Evolutionary conservation across 2,797 vertebrate genomes (phyloP).

Genomic region (Spheniscus humboldti): DNA sequence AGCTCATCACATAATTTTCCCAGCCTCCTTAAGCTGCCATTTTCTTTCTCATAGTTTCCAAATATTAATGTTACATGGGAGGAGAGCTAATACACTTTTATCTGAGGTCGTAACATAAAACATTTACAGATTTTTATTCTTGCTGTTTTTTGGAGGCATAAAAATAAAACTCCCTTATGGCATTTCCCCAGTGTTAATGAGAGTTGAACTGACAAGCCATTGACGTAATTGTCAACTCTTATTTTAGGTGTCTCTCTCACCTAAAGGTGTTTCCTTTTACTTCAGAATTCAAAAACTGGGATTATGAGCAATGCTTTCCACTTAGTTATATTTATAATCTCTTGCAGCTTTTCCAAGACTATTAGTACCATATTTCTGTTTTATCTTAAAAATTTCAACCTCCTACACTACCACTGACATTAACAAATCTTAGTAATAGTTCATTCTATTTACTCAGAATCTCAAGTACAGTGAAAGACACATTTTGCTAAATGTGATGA

Average conservation of each 20-base stretch:
- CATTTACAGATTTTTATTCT: conserved; percentile 1
- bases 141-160: neutral
- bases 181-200: conserved; percentile 33
- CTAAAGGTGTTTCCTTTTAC: neutral
- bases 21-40: neutral
- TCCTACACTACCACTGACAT: neutral
- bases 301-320: neutral
- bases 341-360: neutral
- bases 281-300: neutral
- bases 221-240: conserved; percentile 15
- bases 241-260: neutral
- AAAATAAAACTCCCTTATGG: conserved; percentile 8
- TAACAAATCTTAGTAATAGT: neutral
- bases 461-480: neutral
- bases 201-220: conserved; percentile 12
- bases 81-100: neutral
- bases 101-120: conserved; percentile 4
- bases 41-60: neutral
- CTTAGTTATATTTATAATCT: neutral
- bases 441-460: neutral
- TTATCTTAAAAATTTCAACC: neutral
- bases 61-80: neutral
- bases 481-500: neutral
- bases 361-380: neutral
- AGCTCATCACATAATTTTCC: neutral